A percentile compares a stretch with the other conserved stretches of the same genome.
Conservation (phyloP, 37 sponge, comb jelly and placozoan species). For the Oscarella lobularis region DNA sequence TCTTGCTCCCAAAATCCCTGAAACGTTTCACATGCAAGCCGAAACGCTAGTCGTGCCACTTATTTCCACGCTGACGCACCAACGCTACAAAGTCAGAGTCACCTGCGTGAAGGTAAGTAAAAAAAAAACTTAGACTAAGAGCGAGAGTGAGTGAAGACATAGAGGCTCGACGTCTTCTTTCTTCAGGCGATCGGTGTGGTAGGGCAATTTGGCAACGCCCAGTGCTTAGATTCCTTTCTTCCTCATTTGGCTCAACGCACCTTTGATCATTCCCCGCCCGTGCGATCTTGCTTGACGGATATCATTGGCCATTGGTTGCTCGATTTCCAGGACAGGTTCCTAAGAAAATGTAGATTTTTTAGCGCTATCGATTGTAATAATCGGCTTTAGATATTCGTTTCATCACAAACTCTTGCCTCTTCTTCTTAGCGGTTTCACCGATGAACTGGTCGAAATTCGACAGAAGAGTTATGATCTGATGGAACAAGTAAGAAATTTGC, state of each 20-base stretch:
- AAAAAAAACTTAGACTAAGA: background rate
- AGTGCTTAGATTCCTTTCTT: constrained; percentile 12
- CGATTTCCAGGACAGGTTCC: constrained; percentile 8
- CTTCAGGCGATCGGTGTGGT: constrained; percentile 5
- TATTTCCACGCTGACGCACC: constrained; percentile 66
- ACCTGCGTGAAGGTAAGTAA: constrained; percentile 51
- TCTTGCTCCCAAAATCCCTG: constrained; percentile 40
- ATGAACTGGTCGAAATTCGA: constrained; percentile 65
- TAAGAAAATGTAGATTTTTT: too few species aligned
- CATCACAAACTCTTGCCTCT: constrained; percentile 81
- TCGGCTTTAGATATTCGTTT: constrained; percentile 87
- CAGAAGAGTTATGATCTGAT: constrained; percentile 21
- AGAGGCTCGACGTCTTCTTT: too few species aligned
- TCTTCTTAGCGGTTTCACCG: constrained; percentile 58
- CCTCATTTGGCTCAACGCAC: constrained; percentile 62
- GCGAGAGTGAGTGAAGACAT: background rate
- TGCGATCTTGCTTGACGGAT: constrained; percentile 40
- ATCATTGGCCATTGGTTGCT: constrained; percentile 60
- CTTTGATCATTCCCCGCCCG: constrained; percentile 64
- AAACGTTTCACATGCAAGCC: constrained; percentile 50
- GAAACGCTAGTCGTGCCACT: constrained; percentile 75
- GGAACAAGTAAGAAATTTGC: constrained; percentile 27
- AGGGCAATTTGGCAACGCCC: background rate
- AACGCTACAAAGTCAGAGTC: constrained; percentile 82
- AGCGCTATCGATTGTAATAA: too few species aligned